Evolutionary conservation across 1,140 invertebrate species (phyloP).

Genomic region (Meloidogyne floridensis): DNA sequence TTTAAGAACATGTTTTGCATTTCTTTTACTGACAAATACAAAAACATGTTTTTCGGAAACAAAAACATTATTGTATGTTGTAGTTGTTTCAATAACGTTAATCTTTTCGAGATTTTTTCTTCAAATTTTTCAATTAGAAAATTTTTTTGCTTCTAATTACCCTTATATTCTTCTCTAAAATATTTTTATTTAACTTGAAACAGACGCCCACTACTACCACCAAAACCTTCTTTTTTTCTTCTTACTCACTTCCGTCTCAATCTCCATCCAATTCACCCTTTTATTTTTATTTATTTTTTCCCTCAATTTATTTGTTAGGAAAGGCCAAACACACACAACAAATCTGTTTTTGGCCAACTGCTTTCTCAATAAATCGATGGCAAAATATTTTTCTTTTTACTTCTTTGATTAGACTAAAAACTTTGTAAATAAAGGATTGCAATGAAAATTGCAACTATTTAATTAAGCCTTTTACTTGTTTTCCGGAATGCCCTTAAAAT

Average conservation of each 20-base stretch:
- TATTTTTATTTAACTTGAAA: neutral
- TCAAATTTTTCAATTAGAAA: too few species aligned
- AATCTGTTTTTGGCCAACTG: neutral
- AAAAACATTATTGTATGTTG: too few species aligned
- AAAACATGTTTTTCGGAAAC: too few species aligned
- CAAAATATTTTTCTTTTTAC: neutral
- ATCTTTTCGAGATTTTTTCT: too few species aligned
- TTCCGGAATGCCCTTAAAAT: neutral
- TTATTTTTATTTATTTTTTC: neutral
- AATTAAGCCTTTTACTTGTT: neutral
- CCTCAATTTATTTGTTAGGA: neutral
- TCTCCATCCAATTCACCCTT: neutral
- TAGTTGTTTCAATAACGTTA: too few species aligned
- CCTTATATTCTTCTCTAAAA: neutral
- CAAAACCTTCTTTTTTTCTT: too few species aligned
- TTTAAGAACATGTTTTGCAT: too few species aligned
- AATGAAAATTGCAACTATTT: neutral
- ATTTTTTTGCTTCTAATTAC: neutral
- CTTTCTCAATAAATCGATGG: neutral
- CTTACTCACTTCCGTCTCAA: neutral
- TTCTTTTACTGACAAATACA: too few species aligned
- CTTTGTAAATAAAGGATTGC: neutral
- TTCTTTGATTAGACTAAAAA: conserved; percentile 8
- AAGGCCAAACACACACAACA: neutral
- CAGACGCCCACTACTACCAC: neutral